Evolutionary conservation across 2,888 invertebrate species (phyloP), one percentile per base, ranked within the genome.

Genomic region (Chrysolina oricalcia): DNA sequence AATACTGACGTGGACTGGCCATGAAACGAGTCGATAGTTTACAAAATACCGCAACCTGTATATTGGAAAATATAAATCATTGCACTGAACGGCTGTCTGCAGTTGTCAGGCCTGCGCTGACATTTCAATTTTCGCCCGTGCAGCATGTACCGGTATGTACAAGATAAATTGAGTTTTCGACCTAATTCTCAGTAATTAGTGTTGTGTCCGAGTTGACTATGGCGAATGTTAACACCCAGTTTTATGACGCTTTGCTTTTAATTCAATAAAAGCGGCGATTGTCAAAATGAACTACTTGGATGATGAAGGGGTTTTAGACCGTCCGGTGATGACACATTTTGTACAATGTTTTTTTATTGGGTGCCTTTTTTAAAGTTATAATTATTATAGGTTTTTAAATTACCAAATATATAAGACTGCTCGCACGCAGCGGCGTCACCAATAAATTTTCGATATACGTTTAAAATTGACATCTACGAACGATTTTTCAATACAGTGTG

Each of bases 1-100:
- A 74, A 59, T 62, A 62, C 64, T 70, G 74, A 74, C 74, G 74
- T 74, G 74, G 65, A 66, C 13, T 21, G 65, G 64, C 35, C 19
- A 19, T 3, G 17, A 40, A 53, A 53, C 21, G 5, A 21, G 53
- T 53, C 53, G 53, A 21, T 21, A 53, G 5, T 11, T 43, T 2
- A 15, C 0, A 27, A 35, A 35, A 35, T 35, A 35, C 6, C 6
- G 35, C 35, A 6, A 35, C 35, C 35, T 35, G 8, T 35, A 35
- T 35, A 35, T 35, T 35, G 43, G 43, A 21, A 53, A 53, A 53
- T 21, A 53, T 53, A 53, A 53, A 53, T 23, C 13, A 53, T 53
- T 53, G 1, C 53, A 13, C 19, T 8, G 53, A 53, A 53, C 2
- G 21, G 11, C 0, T 13, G 9, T 21, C 53, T 21, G 53, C 53